These are phyloP conservation scores for Hofmannophila pseudospretella DNA, from an alignment of 2,888 invertebrate genomes.

Conservation along the genomic window DNA sequence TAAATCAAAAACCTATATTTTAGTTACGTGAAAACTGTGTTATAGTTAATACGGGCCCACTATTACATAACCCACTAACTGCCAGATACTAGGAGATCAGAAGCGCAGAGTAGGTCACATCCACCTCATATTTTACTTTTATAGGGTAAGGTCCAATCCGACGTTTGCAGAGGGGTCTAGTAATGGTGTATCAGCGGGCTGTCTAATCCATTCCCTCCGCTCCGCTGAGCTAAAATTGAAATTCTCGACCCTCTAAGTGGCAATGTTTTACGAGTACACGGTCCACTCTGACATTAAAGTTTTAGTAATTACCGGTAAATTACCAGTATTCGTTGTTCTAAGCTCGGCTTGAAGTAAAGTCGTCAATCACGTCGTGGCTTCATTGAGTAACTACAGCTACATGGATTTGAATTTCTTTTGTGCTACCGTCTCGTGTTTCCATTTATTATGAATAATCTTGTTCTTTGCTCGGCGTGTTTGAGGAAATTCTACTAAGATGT, in stretches of 20 bases:
- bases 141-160: conserved; percentile 38
- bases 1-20: too few relatives aligned
- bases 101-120: conserved; percentile 24
- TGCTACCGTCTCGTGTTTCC: not conserved
- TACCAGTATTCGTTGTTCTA: conserved; percentile 10
- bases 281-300: conserved; percentile 17
- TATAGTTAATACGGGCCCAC: too few relatives aligned
- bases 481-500: too few relatives aligned
- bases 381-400: not conserved
- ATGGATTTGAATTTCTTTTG: not conserved
- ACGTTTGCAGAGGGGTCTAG: conserved; percentile 29
- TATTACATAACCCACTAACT: conserved; percentile 1
- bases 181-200: conserved; percentile 24
- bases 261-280: conserved; percentile 38
- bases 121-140: conserved; percentile 47
- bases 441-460: too few relatives aligned
- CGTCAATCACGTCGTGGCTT: not conserved
- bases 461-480: too few relatives aligned
- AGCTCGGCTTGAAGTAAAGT: conserved; percentile 1
- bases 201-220: conserved; percentile 24
- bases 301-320: conserved; percentile 12
- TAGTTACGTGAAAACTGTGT: too few relatives aligned
- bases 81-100: conserved; percentile 5
- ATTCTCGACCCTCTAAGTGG: conserved; percentile 44
- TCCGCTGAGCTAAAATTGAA: conserved; percentile 50